These are phyloP conservation scores for Oostethus manadensis DNA, from an alignment of 2,113 vertebrate species.

Conservation along the genomic window DNA sequence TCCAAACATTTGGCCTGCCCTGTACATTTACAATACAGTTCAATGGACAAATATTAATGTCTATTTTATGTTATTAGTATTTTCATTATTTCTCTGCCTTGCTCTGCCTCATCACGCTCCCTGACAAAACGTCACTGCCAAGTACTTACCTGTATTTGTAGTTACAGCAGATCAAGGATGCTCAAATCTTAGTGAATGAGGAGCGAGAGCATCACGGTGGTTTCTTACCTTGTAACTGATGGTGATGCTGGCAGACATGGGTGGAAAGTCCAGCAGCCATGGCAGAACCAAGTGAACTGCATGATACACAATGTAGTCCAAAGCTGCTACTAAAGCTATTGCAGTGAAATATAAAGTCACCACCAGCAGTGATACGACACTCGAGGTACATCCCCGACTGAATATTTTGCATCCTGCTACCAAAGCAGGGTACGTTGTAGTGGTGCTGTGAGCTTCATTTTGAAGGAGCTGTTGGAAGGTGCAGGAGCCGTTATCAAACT, in stretches of 20 bases:
- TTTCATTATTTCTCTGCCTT: no score
- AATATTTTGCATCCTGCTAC: conserved; percentile 67
- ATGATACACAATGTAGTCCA: conserved; percentile 76
- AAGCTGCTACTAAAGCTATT: conserved; percentile 59
- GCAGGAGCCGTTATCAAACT: conserved; percentile 79
- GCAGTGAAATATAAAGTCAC: conserved; percentile 72
- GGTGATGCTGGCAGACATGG: conserved; percentile 63
- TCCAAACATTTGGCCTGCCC: no score
- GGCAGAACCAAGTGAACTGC: conserved; percentile 60
- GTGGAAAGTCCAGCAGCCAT: conserved; percentile 75
- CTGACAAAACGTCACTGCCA: no score
- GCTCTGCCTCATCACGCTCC: no score
- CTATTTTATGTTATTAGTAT: no score
- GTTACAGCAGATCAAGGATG: no score
- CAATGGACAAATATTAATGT: no score
- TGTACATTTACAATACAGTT: no score
- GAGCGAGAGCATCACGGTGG: background rate
- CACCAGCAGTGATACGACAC: conserved; percentile 65
- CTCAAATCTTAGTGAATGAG: no score
- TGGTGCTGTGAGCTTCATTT: conserved; percentile 38
- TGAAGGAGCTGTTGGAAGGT: conserved; percentile 62
- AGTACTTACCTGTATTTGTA: background rate
- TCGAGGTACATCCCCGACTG: conserved; percentile 67
- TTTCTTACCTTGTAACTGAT: conserved; percentile 75
- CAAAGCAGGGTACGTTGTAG: conserved; percentile 39